Evolutionary conservation across 1,140 invertebrate genomes (phyloP).

Genomic region (Ceratina australensis): DNA sequence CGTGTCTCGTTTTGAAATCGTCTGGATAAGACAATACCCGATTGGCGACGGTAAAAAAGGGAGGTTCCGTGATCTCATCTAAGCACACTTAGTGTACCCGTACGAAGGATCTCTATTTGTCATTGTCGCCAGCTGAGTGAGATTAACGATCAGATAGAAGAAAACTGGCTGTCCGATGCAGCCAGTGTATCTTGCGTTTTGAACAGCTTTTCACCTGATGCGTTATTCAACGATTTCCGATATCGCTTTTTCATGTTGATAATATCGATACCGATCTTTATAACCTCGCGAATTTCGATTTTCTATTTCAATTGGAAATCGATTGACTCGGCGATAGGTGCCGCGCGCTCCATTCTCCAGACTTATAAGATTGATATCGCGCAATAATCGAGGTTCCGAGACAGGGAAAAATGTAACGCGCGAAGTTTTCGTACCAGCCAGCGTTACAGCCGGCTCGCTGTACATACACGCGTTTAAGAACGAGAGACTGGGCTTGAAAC

Average conservation of each 20-base stretch:
- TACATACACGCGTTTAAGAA: no score
- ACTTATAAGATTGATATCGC: conserved; percentile 33
- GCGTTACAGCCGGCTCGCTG: conserved; percentile 1
- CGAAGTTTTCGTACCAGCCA: conserved; percentile 32
- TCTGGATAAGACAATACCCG: neutral
- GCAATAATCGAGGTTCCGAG: conserved; percentile 37
- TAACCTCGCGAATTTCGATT: neutral
- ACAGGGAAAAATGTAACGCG: conserved; percentile 18
- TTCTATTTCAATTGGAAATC: neutral
- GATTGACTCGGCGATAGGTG: neutral
- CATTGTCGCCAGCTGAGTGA: conserved; percentile 46
- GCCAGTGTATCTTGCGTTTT: neutral
- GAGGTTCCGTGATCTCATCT: conserved; percentile 10
- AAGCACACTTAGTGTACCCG: conserved; percentile 30
- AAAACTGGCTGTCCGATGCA: conserved; percentile 25
- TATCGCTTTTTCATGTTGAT: neutral
- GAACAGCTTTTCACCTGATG: neutral
- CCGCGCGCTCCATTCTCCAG: neutral
- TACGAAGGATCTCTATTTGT: conserved; percentile 44
- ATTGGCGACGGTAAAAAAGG: neutral
- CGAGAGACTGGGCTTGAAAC: neutral
- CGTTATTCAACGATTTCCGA: conserved; percentile 33
- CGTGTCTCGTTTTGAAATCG: neutral
- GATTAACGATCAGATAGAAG: conserved; percentile 41
- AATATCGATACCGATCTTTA: no score